Conservation (phyloP, 2,888 invertebrate genomes). For the Tethea ocularis region DNA sequence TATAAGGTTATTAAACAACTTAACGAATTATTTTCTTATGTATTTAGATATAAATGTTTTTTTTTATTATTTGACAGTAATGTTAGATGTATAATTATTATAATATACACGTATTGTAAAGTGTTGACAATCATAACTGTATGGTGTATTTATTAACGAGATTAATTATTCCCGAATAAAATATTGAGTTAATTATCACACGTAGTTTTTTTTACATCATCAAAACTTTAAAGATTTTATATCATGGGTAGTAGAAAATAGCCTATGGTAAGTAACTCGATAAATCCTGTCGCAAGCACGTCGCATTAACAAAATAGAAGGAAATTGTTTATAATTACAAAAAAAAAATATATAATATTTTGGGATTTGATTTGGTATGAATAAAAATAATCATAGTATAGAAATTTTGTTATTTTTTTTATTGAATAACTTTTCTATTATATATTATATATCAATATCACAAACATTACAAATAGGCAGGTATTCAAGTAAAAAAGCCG, state of each 20-base stretch:
- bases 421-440: conserved; percentile 78
- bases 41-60: conserved; percentile 14
- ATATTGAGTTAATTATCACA: conserved; percentile 69
- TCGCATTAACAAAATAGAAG: too few species aligned
- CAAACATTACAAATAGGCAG: conserved; percentile 73
- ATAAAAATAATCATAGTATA: conserved; percentile 43
- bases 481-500: conserved; percentile 77
- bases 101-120: conserved; percentile 66
- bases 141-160: conserved; percentile 75
- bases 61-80: conserved; percentile 21
- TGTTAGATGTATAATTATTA: conserved; percentile 43
- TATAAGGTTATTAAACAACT: neutral
- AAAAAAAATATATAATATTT: too few species aligned
- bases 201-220: neutral
- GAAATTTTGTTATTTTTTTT: conserved; percentile 77
- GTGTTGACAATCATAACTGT: conserved; percentile 71
- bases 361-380: neutral
- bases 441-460: conserved; percentile 69
- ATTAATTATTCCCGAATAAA: conserved; percentile 80
- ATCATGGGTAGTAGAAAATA: too few species aligned
- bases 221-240: too few species aligned
- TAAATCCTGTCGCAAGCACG: too few species aligned
- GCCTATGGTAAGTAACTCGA: too few species aligned
- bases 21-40: conserved; percentile 13
- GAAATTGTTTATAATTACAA: too few species aligned